Percentiles rank a stretch among this genome's conserved stretches.
Evolutionary conservation across 1,140 invertebrate genomes (phyloP).

Genomic region (Cardiocondyla obscurior): DNA sequence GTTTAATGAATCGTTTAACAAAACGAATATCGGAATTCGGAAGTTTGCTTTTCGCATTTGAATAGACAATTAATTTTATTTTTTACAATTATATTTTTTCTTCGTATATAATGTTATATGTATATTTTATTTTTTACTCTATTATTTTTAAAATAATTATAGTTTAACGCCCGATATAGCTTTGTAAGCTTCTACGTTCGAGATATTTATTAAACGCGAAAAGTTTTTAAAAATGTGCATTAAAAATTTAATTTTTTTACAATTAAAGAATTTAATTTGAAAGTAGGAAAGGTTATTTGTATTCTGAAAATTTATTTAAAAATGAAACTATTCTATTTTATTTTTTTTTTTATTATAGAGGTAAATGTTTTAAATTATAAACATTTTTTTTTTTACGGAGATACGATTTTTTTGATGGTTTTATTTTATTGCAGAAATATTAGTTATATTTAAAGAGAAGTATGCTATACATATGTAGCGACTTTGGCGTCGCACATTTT

Average conservation of each 20-base stretch:
- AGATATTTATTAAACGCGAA: neutral
- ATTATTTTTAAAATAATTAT: neutral
- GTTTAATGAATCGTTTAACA: neutral
- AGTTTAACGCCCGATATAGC: neutral
- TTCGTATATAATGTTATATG: too few species aligned
- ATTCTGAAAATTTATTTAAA: neutral
- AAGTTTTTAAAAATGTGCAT: neutral
- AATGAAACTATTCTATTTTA: neutral
- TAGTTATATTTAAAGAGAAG: neutral
- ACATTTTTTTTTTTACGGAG: neutral
- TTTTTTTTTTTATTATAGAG: neutral
- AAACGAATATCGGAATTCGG: neutral
- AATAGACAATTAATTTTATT: too few species aligned
- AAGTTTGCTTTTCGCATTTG: conserved; percentile 3
- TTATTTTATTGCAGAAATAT: neutral
- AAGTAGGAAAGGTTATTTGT: neutral
- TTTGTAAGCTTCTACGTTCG: neutral
- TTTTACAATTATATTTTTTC: too few species aligned
- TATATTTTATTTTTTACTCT: neutral
- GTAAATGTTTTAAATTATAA: neutral
- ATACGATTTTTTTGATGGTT: neutral
- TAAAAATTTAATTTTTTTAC: neutral
- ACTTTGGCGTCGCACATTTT: neutral
- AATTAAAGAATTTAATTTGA: neutral
- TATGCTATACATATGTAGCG: neutral